A percentile compares a stretch with the other conserved stretches of the same genome.
Evolutionary conservation across 2,113 vertebrate species (phyloP).

Genomic region (Neopipo cinnamomea): DNA sequence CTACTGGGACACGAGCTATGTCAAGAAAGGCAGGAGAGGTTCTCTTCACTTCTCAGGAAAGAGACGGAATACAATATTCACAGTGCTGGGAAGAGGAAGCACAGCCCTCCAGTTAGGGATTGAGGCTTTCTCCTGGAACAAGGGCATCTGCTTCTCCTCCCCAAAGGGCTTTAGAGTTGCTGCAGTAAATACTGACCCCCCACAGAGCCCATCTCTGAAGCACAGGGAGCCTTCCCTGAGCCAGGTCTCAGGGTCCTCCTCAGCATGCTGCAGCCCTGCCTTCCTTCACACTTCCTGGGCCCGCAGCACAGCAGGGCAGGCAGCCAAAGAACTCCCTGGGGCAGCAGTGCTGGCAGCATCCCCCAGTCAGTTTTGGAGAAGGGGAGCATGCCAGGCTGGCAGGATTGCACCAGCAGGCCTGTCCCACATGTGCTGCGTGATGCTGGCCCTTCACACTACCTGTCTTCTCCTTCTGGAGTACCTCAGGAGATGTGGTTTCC

Average conservation of each 20-base stretch:
- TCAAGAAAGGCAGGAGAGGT: neutral
- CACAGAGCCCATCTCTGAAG: neutral
- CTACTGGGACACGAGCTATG: neutral
- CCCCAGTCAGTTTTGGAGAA: neutral
- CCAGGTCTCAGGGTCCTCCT: neutral
- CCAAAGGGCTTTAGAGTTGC: neutral
- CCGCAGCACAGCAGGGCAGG: neutral
- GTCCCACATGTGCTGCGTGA: neutral
- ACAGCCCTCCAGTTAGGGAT: neutral
- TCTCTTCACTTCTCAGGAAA: neutral
- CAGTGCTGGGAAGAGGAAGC: neutral
- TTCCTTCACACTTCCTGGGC: accelerated
- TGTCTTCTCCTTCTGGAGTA: neutral
- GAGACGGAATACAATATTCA: accelerated
- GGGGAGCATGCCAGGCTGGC: neutral
- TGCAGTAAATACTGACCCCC: neutral
- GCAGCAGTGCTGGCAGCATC: neutral
- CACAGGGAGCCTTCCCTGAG: neutral
- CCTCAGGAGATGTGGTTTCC: neutral
- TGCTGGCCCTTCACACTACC: neutral
- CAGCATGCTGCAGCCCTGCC: accelerated
- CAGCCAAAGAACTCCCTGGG: neutral
- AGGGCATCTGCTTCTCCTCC: neutral
- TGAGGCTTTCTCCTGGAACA: neutral
- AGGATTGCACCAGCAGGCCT: neutral